phyloP scores from a whole-genome alignment of 2,888 invertebrate species.

The Platycheirus albimanus region DNA sequence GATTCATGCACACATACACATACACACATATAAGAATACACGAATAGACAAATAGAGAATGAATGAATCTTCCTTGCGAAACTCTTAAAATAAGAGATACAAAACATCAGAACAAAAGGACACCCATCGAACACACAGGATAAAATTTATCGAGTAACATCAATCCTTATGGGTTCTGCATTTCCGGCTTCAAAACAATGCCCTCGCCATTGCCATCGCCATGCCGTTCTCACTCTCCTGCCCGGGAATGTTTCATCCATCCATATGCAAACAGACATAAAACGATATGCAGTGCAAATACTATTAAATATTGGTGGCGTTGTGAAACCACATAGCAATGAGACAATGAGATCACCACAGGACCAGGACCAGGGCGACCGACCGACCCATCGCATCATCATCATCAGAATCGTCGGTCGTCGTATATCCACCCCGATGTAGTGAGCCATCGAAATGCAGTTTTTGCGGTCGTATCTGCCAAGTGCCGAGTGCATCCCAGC shows the following conservation, averaged over 20 bases:
- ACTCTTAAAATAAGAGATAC: conserved; percentile 66
- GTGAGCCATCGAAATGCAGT: conserved; percentile 60
- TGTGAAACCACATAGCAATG: conserved; percentile 52
- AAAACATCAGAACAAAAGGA: conserved; percentile 66
- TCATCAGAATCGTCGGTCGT: conserved; percentile 3
- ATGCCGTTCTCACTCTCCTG: conserved; percentile 41
- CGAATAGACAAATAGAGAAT: conserved; percentile 23
- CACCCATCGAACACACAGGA: conserved; percentile 68
- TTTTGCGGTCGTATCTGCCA: conserved; percentile 52
- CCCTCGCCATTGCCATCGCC: conserved; percentile 39
- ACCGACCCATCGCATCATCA: conserved; percentile 54
- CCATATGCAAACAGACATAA: conserved; percentile 55
- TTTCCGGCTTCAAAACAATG: conserved; percentile 70
- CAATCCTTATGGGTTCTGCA: conserved; percentile 72
- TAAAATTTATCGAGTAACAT: conserved; percentile 72
- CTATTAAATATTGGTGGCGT: conserved; percentile 46
- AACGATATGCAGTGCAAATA: conserved; percentile 59
- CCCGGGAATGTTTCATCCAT: conserved; percentile 31
- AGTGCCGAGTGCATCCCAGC: conserved; percentile 41
- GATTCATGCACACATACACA: conserved; percentile 35
- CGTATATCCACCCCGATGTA: conserved; percentile 19
- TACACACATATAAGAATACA: too few relatives aligned
- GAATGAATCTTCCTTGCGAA: conserved; percentile 45
- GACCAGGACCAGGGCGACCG: conserved; percentile 42
- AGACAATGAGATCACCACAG: conserved; percentile 62